A percentile compares a stretch with the other conserved stretches of the same genome.
phyloP scores from a whole-genome alignment of 2,888 invertebrate species.

The Teleogryllus oceanicus region DNA sequence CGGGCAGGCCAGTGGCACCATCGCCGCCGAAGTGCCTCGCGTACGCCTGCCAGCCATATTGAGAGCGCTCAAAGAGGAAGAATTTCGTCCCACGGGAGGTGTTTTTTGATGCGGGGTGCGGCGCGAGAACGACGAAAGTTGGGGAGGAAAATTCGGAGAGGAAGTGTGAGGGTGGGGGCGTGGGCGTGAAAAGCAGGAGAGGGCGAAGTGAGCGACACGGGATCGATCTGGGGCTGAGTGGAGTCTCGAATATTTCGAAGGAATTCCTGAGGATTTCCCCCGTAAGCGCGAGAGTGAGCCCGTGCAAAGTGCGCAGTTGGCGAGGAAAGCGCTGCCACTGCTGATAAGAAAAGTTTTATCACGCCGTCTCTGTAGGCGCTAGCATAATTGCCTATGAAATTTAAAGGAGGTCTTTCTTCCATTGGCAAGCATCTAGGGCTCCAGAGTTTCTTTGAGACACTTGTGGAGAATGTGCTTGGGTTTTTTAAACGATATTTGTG shows the following conservation, averaged over 20 bases:
- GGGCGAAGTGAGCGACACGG: not conserved
- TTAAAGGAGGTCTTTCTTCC: not conserved
- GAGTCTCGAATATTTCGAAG: not conserved
- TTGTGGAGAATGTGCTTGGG: not conserved
- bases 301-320: not conserved
- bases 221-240: not conserved
- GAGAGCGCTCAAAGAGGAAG: not conserved
- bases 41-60: not conserved
- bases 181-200: not conserved
- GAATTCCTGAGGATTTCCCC: not conserved
- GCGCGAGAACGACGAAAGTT: not conserved
- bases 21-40: not conserved
- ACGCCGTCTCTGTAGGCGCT: not conserved
- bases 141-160: not conserved
- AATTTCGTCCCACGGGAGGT: not conserved
- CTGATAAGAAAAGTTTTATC: conserved; percentile 18
- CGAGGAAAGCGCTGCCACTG: not conserved
- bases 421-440: not conserved
- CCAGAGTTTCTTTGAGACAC: not conserved
- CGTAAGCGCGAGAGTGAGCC: not conserved
- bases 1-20: not conserved
- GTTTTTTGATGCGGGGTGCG: not conserved
- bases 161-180: too few species aligned
- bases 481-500: not conserved
- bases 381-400: conserved; percentile 11